phyloP scores from a whole-genome alignment of 2,113 vertebrate species.

The Ceyx margarethae region DNA sequence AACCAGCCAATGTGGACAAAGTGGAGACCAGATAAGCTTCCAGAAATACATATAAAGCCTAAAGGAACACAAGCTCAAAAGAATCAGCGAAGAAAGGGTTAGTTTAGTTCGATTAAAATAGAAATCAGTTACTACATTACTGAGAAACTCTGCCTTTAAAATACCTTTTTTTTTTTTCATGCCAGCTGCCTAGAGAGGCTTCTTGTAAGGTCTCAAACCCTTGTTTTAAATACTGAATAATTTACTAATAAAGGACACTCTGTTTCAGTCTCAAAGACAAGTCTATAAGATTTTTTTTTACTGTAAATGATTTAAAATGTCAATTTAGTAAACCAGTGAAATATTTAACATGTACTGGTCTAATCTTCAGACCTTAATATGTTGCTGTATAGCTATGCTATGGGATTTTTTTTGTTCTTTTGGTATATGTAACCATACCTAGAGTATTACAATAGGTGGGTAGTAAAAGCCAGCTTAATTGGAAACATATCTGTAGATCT shows the following conservation, averaged over 20 bases:
- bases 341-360: conserved; percentile 74
- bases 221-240: conserved; percentile 71
- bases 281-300: conserved; percentile 71
- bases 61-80: conserved; percentile 70
- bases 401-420: conserved; percentile 71
- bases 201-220: conserved; percentile 61
- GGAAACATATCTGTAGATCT: conserved; percentile 80
- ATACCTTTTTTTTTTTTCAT: conserved; percentile 43
- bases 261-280: conserved; percentile 76
- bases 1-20: conserved; percentile 67
- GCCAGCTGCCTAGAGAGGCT: conserved; percentile 59
- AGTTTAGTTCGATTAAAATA: conserved; percentile 56
- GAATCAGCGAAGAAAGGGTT: conserved; percentile 58
- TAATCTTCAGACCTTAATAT: conserved; percentile 72
- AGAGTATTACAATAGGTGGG: conserved; percentile 76
- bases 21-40: conserved; percentile 77
- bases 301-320: conserved; percentile 75
- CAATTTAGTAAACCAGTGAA: conserved; percentile 75
- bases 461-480: conserved; percentile 78
- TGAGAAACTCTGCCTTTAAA: conserved; percentile 57
- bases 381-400: conserved; percentile 74
- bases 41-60: conserved; percentile 69
- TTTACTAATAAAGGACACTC: conserved; percentile 76
- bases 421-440: conserved; percentile 73
- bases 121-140: conserved; percentile 49